Base-by-base conservation (phyloP, 2,797 vertebrate species). In the Sebastes oblongus region DNA sequence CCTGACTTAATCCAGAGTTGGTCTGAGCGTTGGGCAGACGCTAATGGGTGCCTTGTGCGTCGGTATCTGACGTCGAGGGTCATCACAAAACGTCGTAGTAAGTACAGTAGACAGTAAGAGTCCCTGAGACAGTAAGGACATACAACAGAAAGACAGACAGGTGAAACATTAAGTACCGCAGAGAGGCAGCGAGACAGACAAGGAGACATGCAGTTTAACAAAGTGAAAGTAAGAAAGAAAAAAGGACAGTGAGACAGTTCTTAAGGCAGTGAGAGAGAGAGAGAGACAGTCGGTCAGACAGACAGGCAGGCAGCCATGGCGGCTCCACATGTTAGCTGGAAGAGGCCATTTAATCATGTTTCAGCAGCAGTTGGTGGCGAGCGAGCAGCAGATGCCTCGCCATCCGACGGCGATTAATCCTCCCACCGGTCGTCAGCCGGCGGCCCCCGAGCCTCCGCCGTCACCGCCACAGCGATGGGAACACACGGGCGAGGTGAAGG, bases 361-460 rank as follows among this genome's bases (percentile, higher is more conserved):
- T 80, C 78, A 77, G 86, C 80, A 91, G 93, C 93, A 93, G 93
- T 94, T 94, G 93, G 95, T 92, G 88, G 88, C n/a, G 83, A 85
- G 80, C 77, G 79, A 89, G 91, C 86, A 91, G 92, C 94, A 95
- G 94, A 95, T 95, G 93, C 91, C 86, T 90, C 82, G 46, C 92
- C 91, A 92, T 91, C 91, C 88, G 91, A 86, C 67, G 80, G 76
- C 91, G 82, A 95, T 95, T 93, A 95, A 95, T 95, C 93, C 93
- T 89, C 84, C 83, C 75, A 60, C 84, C 61, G 70, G 79, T 82
- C 78, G 29, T 62, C 77, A 75, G 81, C 89, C 81, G 22, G 80
- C 73, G 32, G 84, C 81, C 80, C 81, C 39, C 4, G 54, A 76
- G 83, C 82, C 68, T 74, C 66, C 54, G 3, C 84, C 71, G 27